Conservation (phyloP, 2,797 vertebrate species). For the Podarcis lilfordi region DNA sequence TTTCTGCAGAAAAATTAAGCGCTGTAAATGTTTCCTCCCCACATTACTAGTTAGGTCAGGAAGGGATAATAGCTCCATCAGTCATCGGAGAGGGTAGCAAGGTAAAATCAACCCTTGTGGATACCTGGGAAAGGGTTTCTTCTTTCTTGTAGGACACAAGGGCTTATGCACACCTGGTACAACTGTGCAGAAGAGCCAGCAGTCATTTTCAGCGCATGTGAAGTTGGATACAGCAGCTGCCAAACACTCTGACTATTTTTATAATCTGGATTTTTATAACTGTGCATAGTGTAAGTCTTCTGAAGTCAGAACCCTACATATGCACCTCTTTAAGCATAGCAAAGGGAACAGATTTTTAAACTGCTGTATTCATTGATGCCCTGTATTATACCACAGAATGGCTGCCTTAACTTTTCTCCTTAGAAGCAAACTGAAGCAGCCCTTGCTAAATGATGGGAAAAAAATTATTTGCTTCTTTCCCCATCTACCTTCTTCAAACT, state of each 20-base stretch:
- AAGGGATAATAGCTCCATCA: not conserved
- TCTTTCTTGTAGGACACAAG: not conserved
- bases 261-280: not conserved
- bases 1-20: too few species aligned
- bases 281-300: not conserved
- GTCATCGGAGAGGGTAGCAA: not conserved
- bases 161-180: not conserved
- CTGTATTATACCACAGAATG: not conserved
- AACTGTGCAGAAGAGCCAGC: not conserved
- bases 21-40: too few species aligned
- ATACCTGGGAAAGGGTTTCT: too few species aligned
- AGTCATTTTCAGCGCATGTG: not conserved
- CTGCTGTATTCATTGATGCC: not conserved
- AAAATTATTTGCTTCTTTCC: not conserved
- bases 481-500: not conserved
- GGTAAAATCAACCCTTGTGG: not conserved
- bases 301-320: not conserved
- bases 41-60: not conserved
- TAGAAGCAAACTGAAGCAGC: not conserved
- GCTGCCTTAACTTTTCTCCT: not conserved
- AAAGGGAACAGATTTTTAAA: not conserved
- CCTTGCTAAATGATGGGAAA: not conserved
- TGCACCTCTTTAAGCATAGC: not conserved
- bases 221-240: not conserved
- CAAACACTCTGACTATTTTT: not conserved